Percentiles rank a stretch among this genome's conserved stretches.
Evolutionary conservation across 2,113 vertebrate species (phyloP).

Genomic region (Nettapus auritus): DNA sequence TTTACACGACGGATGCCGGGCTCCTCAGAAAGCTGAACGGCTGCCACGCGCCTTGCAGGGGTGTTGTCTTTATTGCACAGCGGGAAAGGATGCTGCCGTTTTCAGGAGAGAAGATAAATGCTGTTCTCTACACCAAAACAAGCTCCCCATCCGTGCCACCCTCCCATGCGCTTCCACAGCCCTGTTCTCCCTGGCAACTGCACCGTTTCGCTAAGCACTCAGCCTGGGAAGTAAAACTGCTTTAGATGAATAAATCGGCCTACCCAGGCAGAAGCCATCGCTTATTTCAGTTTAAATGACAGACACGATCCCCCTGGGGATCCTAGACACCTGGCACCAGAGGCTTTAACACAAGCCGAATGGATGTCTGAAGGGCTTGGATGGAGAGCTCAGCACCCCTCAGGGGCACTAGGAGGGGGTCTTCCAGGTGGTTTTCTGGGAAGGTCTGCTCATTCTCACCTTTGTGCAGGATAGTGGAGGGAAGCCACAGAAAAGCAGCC

Average conservation of each 20-base stretch:
- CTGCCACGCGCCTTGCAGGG: not conserved
- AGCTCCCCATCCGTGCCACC: not conserved
- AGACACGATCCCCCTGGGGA: not conserved
- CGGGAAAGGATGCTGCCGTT: not conserved
- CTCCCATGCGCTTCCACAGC: not conserved
- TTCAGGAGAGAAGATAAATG: not conserved
- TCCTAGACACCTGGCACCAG: not conserved
- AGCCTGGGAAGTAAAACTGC: not conserved
- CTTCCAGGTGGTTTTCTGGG: not conserved
- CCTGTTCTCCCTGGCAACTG: not conserved
- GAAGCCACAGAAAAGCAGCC: not conserved
- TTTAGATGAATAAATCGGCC: not conserved
- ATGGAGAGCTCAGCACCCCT: not conserved
- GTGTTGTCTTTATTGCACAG: not conserved
- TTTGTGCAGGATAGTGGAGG: not conserved
- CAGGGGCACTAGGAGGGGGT: not conserved
- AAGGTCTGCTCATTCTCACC: not conserved
- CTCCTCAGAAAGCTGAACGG: not conserved
- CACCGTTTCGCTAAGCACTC: not conserved
- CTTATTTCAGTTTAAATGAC: not conserved
- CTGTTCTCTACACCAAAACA: not conserved
- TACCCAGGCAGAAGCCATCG: not conserved
- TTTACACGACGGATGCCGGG: not conserved
- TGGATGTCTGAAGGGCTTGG: not conserved
- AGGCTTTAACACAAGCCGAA: not conserved